A percentile compares a stretch with the other conserved stretches of the same genome.
phyloP scores from a whole-genome alignment of 2,113 vertebrate species.

The Cyphomyrus discorhynchus region DNA sequence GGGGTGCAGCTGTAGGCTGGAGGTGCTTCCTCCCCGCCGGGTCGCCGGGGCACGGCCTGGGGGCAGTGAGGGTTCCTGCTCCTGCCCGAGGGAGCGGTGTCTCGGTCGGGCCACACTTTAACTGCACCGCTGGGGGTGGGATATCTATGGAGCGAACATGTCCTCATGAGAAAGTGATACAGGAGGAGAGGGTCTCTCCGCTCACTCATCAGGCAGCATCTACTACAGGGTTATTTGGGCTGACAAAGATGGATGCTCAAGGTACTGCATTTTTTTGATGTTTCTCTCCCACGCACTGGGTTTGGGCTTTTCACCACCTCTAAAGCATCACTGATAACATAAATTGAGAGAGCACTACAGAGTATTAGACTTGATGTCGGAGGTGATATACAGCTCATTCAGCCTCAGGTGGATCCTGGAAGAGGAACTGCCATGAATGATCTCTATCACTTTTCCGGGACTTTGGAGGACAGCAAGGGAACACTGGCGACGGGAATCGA shows the following conservation, averaged over 20 bases:
- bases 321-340: not conserved
- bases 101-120: constrained; percentile 58
- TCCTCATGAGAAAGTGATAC: not conserved
- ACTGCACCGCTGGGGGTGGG: constrained; percentile 54
- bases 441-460: not conserved
- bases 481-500: not conserved
- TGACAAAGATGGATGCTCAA: not conserved
- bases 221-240: not conserved
- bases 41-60: constrained; percentile 57
- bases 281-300: not conserved
- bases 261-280: not conserved
- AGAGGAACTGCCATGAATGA: not conserved
- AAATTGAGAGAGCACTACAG: not conserved
- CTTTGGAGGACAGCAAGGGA: not conserved
- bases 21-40: constrained; percentile 60
- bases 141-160: constrained; percentile 52
- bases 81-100: constrained; percentile 49
- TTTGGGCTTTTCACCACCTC: not conserved
- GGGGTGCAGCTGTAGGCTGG: constrained; percentile 52
- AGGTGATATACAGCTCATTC: not conserved
- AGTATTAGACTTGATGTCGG: not conserved
- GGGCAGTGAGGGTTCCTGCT: constrained; percentile 43
- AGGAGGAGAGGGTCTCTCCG: not conserved
- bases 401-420: not conserved
- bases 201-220: not conserved